Conservation (phyloP, 2,888 invertebrate genomes). For the Drosophila diplacantha region DNA sequence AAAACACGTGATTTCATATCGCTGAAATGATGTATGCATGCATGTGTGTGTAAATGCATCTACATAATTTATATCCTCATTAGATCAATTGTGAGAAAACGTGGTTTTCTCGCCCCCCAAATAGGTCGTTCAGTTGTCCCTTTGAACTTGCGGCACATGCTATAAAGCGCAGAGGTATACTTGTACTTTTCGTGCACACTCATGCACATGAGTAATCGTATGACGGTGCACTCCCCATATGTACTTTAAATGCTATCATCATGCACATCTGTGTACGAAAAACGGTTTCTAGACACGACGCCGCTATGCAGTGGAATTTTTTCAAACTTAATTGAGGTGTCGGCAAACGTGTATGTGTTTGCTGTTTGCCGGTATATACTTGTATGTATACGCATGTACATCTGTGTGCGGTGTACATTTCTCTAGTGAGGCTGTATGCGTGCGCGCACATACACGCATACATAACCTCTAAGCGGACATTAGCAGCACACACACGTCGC, state of each 20-base stretch:
- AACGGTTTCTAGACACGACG: background rate
- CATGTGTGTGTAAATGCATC: slow-evolving; percentile 1
- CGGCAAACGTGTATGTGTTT: slow-evolving; percentile 17
- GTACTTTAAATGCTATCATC: slow-evolving; percentile 12
- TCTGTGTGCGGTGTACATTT: slow-evolving; percentile 18
- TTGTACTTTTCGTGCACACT: slow-evolving; percentile 3
- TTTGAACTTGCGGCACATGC: slow-evolving; percentile 5
- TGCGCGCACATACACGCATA: slow-evolving; percentile 31
- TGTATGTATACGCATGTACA: slow-evolving; percentile 10
- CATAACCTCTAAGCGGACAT: slow-evolving; percentile 36
- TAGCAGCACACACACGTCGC: slow-evolving; percentile 7
- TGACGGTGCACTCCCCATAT: slow-evolving; percentile 13
- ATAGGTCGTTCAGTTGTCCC: background rate
- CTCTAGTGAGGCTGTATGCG: slow-evolving; percentile 2
- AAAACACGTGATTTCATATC: slow-evolving; percentile 19
- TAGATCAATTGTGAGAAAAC: background rate
- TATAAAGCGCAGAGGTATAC: background rate
- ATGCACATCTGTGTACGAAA: slow-evolving; percentile 16
- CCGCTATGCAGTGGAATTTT: slow-evolving; percentile 24
- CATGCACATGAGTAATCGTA: slow-evolving; percentile 19
- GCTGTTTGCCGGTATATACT: slow-evolving; percentile 56
- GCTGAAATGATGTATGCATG: slow-evolving; percentile 10
- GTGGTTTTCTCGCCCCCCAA: background rate
- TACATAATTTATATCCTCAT: background rate
- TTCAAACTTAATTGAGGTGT: slow-evolving; percentile 32